These are phyloP conservation scores for Halisarca cf. caerulea DNA, from an alignment of 37 sponge, comb jelly and placozoan species.

Conservation along the genomic window DNA sequence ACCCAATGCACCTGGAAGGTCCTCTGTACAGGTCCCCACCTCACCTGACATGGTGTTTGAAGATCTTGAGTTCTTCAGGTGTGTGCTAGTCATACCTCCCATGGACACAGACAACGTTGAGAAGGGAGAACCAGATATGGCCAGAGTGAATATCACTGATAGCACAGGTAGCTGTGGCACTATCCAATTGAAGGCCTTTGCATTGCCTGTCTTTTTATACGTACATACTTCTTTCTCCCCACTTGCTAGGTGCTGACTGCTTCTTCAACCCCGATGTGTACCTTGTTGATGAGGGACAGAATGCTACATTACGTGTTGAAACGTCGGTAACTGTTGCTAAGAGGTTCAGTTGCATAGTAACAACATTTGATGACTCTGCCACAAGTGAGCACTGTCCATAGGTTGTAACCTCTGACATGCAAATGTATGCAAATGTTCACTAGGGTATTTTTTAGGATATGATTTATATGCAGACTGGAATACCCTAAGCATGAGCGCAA, in stretches of 20 bases:
- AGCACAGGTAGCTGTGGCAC: slow-evolving; percentile 7
- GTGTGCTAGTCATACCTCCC: neutral
- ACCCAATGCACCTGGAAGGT: neutral
- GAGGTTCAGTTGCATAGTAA: neutral
- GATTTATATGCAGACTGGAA: neutral
- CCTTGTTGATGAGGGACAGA: neutral
- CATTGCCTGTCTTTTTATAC: neutral
- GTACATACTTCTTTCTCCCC: neutral
- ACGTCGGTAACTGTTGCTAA: neutral
- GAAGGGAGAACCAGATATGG: neutral
- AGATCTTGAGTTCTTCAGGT: neutral
- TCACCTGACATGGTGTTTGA: neutral
- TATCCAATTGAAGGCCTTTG: neutral
- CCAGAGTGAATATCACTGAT: neutral
- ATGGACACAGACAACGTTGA: neutral
- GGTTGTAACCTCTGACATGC: too few species aligned
- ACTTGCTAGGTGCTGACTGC: neutral
- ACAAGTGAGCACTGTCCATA: neutral
- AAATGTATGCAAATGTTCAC: too few species aligned
- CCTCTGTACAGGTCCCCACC: neutral
- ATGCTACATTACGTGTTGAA: neutral
- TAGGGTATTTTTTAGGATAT: too few species aligned
- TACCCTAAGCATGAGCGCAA: too few species aligned
- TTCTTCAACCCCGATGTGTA: slow-evolving; percentile 29
- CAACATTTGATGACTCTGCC: neutral